Evolutionary conservation across 2,797 vertebrate species (phyloP).

Genomic region (Tapera naevia): DNA sequence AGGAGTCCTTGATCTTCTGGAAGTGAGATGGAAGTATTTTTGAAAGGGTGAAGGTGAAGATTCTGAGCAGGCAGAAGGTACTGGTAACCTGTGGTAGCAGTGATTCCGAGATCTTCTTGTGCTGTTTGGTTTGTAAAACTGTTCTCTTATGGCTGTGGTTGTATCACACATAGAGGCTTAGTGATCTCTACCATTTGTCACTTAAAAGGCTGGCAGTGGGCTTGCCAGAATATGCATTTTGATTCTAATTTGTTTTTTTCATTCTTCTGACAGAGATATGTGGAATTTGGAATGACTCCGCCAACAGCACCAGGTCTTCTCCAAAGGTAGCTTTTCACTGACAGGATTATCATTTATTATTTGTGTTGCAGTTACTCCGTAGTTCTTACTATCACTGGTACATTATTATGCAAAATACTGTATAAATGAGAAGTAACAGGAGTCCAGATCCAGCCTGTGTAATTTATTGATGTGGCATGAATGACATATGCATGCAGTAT

Average conservation of each 20-base stretch:
- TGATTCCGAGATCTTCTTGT: not conserved
- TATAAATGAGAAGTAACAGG: not conserved
- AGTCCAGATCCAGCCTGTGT: not conserved
- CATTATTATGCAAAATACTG: not conserved
- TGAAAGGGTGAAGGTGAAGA: not conserved
- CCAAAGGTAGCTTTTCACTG: constrained; percentile 81
- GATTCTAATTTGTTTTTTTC: constrained; percentile 23
- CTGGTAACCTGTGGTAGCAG: not conserved
- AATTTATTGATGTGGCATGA: constrained; percentile 1
- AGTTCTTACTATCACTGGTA: not conserved
- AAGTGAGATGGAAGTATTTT: not conserved
- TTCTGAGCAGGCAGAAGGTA: not conserved
- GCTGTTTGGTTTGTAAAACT: not conserved
- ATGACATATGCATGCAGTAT: not conserved
- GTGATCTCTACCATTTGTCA: not conserved
- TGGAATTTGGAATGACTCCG: constrained; percentile 90
- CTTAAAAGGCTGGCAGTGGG: not conserved
- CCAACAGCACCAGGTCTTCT: constrained; percentile 85
- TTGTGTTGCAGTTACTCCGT: not conserved
- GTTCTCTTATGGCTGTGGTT: not conserved
- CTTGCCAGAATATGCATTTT: not conserved
- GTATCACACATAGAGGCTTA: not conserved
- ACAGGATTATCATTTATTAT: not conserved
- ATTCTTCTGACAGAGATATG: constrained; percentile 83
- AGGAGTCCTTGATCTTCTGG: not conserved